Conservation (phyloP, 30 jellyfish, hydroid and myxozoan species). For the Pelagia noctiluca region DNA sequence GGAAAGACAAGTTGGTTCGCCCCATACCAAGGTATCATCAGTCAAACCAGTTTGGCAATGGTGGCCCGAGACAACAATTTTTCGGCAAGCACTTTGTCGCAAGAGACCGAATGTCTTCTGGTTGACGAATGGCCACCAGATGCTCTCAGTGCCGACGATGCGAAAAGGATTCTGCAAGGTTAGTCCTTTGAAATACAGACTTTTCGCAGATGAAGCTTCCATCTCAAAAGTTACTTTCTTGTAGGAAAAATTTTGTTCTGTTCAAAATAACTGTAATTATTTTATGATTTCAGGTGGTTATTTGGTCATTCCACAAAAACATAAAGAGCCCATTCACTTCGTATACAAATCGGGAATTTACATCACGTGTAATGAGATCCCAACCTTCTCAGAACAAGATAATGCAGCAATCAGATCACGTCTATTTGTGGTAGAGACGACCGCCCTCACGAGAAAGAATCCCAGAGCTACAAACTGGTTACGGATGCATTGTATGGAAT, state of each 20-base stretch:
- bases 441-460: neutral
- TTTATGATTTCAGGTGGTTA: slow-evolving; percentile 13
- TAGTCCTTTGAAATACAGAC: too few relatives aligned
- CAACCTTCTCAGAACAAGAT: slow-evolving; percentile 8
- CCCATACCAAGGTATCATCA: slow-evolving; percentile 42
- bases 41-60: too few relatives aligned
- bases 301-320: slow-evolving; percentile 17
- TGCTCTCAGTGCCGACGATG: neutral
- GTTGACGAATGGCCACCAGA: slow-evolving; percentile 17
- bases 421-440: neutral
- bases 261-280: neutral
- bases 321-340: slow-evolving; percentile 8
- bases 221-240: neutral
- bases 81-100: neutral
- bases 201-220: neutral
- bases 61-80: neutral
- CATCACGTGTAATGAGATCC: slow-evolving; percentile 27
- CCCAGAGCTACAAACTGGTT: neutral
- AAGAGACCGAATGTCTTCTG: neutral
- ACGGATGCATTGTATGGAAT: neutral
- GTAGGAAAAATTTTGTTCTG: neutral
- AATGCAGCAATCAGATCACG: slow-evolving; percentile 15
- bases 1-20: slow-evolving; percentile 52
- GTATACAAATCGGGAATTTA: slow-evolving; percentile 32
- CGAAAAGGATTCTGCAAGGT: slow-evolving; percentile 2